A percentile compares a stretch with the other conserved stretches of the same genome.
These are phyloP conservation scores for Caenorhabditis sp. DNA, from an alignment of 2,888 invertebrate genomes.

Conservation along the genomic window DNA sequence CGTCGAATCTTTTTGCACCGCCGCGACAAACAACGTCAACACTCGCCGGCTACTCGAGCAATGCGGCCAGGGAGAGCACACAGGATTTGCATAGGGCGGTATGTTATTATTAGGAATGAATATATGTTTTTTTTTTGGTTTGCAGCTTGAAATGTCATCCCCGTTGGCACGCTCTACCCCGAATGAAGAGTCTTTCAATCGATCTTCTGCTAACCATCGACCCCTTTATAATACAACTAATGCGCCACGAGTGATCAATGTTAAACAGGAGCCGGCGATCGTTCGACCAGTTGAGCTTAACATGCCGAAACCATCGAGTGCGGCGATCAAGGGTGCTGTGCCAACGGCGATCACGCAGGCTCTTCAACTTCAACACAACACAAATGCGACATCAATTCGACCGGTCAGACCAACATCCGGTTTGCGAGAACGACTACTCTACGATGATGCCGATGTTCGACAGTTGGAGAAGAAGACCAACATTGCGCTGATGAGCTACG, in stretches of 20 bases:
- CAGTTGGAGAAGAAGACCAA: conserved; percentile 44
- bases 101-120: conserved; percentile 5
- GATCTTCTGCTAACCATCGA: conserved; percentile 8
- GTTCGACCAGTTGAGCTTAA: conserved; percentile 42
- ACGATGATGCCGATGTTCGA: conserved; percentile 35
- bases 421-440: conserved; percentile 22
- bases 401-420: conserved; percentile 25
- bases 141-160: conserved; percentile 23
- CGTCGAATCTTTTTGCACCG: conserved; percentile 47
- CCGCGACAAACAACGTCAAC: conserved; percentile 35
- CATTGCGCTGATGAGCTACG: conserved; percentile 44
- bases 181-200: conserved; percentile 21
- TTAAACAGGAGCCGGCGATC: conserved; percentile 36
- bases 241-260: conserved; percentile 24
- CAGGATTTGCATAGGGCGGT: conserved; percentile 49
- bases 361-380: conserved; percentile 30
- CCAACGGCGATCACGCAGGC: conserved; percentile 53
- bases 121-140: neutral
- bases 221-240: neutral
- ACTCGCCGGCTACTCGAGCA: conserved; percentile 44
- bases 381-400: conserved; percentile 11
- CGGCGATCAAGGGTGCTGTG: conserved; percentile 42
- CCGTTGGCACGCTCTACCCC: conserved; percentile 40
- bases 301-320: conserved; percentile 19
- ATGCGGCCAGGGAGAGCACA: conserved; percentile 36